Evolutionary conservation across 2,797 vertebrate species (phyloP), one percentile per base, ranked within the genome.

Genomic region (Dromococcyx pavoninus): DNA sequence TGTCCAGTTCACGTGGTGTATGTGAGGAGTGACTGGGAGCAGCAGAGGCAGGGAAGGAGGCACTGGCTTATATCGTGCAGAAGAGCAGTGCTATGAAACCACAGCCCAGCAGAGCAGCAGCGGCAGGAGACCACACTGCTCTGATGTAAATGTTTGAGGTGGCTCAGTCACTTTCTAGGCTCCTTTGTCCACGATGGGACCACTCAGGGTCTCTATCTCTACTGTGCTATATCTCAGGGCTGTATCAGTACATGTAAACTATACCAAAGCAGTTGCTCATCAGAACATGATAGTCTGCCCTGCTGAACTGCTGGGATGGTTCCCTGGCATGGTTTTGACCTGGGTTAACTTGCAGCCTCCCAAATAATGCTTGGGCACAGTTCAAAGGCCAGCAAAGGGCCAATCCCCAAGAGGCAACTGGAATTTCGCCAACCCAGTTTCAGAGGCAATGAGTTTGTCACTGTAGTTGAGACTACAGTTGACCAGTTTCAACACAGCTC

Each of bases 111-210:
- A 17, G 57, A n/a, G 5, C 39, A 51, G n/a, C 35, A 5, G 66
- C 69, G 50, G 3, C 56, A 25, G 70, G 41, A 48, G 17, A 48
- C 44, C 33, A 18, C 25, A 2, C 48, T 37, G 57, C 30, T 71
- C 41, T 33, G 25, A 0, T 9, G 46, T 27, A 11, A n/a, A 2
- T 25, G 3, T 12, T 80, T 51, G 11, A 17, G 2, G 1, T 35
- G 61, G 25, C 50, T 84, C 53, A 30, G 37, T 33, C 35, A 13
- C 32, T 53, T 48, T 48, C 21, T 14, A 43, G 28, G 46, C 51
- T 84, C 41, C 32, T 53, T 22, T 37, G 37, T 10, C 30, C 0
- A 0, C 25, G 65, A 58, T 0, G 2, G 33, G 33, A 46, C n/a
- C n/a, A 8, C 53, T 60, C 39, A 24, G 28, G 33, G 21, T 27